Conservation (phyloP, 2,888 invertebrate species). For the Baccha elongata region DNA sequence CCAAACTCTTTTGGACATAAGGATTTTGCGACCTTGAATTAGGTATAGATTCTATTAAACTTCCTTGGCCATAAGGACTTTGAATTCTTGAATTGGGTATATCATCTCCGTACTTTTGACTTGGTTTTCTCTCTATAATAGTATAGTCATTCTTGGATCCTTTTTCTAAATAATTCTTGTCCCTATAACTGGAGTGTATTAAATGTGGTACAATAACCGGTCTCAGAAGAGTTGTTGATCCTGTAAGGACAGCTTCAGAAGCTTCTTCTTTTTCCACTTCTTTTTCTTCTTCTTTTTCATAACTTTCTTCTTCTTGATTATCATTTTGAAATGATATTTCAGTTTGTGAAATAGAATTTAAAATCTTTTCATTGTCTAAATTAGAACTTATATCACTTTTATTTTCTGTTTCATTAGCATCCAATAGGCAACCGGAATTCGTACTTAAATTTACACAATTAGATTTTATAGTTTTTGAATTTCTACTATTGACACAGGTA, state of each 20-base stretch:
- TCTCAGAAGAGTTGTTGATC: constrained; percentile 45
- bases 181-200: constrained; percentile 6
- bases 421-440: constrained; percentile 6
- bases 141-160: constrained; percentile 37
- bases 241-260: constrained; percentile 39
- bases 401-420: neutral
- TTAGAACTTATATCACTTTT: neutral
- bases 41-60: constrained; percentile 2
- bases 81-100: constrained; percentile 5
- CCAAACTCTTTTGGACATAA: constrained; percentile 4
- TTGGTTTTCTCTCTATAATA: constrained; percentile 30
- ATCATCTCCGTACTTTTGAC: constrained; percentile 9
- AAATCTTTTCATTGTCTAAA: neutral
- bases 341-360: constrained; percentile 8
- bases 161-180: constrained; percentile 15
- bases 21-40: neutral
- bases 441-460: constrained; percentile 36
- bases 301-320: neutral
- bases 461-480: neutral
- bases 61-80: constrained; percentile 16
- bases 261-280: constrained; percentile 6
- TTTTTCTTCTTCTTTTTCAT: neutral
- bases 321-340: constrained; percentile 8
- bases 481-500: constrained; percentile 34
- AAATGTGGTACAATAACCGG: constrained; percentile 41